Percentiles rank a stretch among this genome's conserved stretches.
Conservation (phyloP, 2,113 vertebrate genomes). For the Caranx melampygus region DNA sequence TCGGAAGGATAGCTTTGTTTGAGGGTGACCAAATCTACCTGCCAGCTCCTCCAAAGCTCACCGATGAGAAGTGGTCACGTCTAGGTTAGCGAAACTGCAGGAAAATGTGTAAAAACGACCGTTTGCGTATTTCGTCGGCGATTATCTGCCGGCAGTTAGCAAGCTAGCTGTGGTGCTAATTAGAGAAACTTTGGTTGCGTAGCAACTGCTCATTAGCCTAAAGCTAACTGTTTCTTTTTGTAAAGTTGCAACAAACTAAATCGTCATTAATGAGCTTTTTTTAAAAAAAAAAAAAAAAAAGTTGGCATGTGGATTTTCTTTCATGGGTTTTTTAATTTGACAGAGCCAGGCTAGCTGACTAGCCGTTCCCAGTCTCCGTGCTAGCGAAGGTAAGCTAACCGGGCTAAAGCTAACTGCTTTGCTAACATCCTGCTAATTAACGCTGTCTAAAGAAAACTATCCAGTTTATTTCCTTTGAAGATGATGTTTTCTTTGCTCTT, state of each 20-base stretch:
- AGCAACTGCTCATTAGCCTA: neutral
- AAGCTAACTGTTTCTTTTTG: neutral
- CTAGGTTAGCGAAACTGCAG: neutral
- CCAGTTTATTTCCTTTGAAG: neutral
- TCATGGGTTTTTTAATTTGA: neutral
- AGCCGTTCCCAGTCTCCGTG: neutral
- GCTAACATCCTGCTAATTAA: no score
- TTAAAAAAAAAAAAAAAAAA: no score
- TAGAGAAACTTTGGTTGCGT: neutral
- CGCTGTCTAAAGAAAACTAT: neutral
- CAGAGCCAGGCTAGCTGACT: neutral
- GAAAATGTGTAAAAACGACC: neutral
- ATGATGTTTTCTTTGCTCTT: neutral
- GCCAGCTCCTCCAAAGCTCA: neutral
- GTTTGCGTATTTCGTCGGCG: neutral
- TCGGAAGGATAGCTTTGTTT: neutral
- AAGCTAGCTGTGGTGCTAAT: neutral
- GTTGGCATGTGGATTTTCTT: neutral
- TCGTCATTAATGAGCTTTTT: neutral
- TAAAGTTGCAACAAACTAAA: neutral
- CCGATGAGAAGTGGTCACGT: neutral
- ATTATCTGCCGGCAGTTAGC: neutral
- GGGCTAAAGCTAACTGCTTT: neutral
- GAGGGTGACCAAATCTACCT: neutral
- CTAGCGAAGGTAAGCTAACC: neutral